These are phyloP conservation scores for Pecten maximus DNA, from an alignment of 2,888 invertebrate species.

Conservation along the genomic window DNA sequence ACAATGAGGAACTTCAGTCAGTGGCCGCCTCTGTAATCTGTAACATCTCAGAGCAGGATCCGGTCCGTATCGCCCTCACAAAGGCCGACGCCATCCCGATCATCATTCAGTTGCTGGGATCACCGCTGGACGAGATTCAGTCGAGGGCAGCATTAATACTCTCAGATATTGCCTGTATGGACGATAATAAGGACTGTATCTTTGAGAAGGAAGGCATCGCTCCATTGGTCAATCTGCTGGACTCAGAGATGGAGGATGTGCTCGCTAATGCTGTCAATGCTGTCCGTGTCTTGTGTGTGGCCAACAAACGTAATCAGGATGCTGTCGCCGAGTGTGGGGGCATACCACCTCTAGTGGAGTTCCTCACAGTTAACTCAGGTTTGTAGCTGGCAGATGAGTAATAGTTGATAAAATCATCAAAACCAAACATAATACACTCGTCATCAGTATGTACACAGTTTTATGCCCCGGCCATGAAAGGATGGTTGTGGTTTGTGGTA, in stretches of 20 bases:
- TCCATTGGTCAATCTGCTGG: constrained; percentile 78
- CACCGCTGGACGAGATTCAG: constrained; percentile 80
- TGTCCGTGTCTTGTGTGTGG: constrained; percentile 79
- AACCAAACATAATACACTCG: no score
- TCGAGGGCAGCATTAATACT: constrained; percentile 81
- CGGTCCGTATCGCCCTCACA: constrained; percentile 77
- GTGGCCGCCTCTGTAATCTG: constrained; percentile 81
- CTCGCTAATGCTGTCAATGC: constrained; percentile 82
- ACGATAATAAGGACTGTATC: constrained; percentile 77
- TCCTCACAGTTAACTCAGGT: constrained; percentile 81
- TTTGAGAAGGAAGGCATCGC: constrained; percentile 77
- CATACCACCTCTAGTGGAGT: constrained; percentile 80
- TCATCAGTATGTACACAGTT: no score
- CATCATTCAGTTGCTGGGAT: constrained; percentile 78
- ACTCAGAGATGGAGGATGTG: constrained; percentile 81
- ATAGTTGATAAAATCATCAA: no score
- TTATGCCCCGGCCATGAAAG: no score
- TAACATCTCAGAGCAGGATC: constrained; percentile 81
- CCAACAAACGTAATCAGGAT: constrained; percentile 78
- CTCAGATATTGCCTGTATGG: constrained; percentile 80
- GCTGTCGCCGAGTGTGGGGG: constrained; percentile 77
- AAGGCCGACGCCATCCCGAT: constrained; percentile 75
- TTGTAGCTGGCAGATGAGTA: constrained; percentile 48
- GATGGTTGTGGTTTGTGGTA: no score
- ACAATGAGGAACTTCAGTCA: constrained; percentile 78